Percentiles rank a stretch among this genome's conserved stretches.
These are phyloP conservation scores for Poecilia gillii DNA, from an alignment of 2,797 vertebrate species.

Conservation along the genomic window DNA sequence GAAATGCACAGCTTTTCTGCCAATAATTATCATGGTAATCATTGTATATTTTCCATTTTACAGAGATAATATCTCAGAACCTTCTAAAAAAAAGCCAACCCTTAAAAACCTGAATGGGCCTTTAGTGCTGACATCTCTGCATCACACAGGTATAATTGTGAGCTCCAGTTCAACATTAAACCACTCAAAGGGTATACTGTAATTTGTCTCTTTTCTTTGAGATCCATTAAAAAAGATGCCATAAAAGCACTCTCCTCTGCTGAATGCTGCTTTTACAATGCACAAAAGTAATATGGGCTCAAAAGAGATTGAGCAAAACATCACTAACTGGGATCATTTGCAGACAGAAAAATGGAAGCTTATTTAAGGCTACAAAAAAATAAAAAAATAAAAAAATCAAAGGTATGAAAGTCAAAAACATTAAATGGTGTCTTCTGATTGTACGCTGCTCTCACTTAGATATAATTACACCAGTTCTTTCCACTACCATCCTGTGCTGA, in stretches of 20 bases:
- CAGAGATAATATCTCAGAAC: conserved; percentile 43
- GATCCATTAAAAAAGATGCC: conserved; percentile 62
- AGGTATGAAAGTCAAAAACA: conserved; percentile 37
- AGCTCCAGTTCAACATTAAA: conserved; percentile 61
- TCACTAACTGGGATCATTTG: conserved; percentile 30
- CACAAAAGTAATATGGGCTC: neutral
- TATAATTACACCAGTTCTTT: conserved; percentile 54
- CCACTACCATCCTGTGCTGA: conserved; percentile 19
- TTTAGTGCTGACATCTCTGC: conserved; percentile 52
- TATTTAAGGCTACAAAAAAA: conserved; percentile 18
- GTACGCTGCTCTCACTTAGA: conserved; percentile 37
- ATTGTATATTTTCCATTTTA: conserved; percentile 63
- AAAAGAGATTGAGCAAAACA: conserved; percentile 15
- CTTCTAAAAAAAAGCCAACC: conserved; percentile 6
- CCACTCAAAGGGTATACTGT: conserved; percentile 66
- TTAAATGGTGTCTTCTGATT: conserved; percentile 10
- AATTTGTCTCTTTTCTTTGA: conserved; percentile 69
- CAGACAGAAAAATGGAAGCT: conserved; percentile 33
- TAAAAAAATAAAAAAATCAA: conserved; percentile 14
- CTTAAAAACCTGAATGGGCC: conserved; percentile 48
- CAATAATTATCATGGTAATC: conserved; percentile 56
- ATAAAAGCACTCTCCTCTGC: conserved; percentile 58
- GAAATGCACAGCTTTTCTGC: conserved; percentile 43
- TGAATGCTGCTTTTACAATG: conserved; percentile 47
- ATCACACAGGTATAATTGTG: conserved; percentile 56